These are phyloP conservation scores for Hyles vespertilio DNA, from an alignment of 1,140 invertebrate genomes.

Conservation along the genomic window DNA sequence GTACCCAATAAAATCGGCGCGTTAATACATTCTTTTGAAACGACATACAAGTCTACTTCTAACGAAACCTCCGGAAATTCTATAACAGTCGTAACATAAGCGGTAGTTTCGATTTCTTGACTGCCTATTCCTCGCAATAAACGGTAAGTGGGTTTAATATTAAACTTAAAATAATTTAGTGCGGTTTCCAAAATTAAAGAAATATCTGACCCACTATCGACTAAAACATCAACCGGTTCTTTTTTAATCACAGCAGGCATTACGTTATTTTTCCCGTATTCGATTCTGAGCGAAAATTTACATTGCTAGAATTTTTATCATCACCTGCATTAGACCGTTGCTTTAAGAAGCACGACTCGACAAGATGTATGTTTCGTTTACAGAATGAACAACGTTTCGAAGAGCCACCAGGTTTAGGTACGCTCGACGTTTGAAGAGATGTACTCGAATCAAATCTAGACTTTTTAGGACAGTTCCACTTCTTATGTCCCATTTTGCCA, in stretches of 20 bases:
- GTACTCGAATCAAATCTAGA: too few species aligned
- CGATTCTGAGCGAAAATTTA: neutral
- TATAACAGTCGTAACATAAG: neutral
- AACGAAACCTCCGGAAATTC: neutral
- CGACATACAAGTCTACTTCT: neutral
- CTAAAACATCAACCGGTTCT: neutral
- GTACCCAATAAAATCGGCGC: neutral
- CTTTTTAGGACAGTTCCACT: too few species aligned
- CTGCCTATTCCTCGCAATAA: neutral
- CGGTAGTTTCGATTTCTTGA: neutral
- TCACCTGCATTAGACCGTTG: neutral
- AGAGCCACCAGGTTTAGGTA: too few species aligned
- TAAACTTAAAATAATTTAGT: neutral
- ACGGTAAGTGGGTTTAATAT: neutral
- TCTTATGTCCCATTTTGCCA: too few species aligned
- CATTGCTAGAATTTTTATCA: neutral
- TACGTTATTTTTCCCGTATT: neutral
- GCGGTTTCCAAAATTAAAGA: neutral
- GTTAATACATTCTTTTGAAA: neutral
- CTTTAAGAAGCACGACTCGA: neutral
- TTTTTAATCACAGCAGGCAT: neutral
- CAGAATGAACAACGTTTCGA: neutral
- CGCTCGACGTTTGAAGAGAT: too few species aligned
- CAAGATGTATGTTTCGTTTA: neutral
- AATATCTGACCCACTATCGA: neutral